Percentiles rank a stretch among this genome's conserved stretches.
Conservation (phyloP, 2,888 invertebrate species). For the Sphaerophoria rueppellii region DNA sequence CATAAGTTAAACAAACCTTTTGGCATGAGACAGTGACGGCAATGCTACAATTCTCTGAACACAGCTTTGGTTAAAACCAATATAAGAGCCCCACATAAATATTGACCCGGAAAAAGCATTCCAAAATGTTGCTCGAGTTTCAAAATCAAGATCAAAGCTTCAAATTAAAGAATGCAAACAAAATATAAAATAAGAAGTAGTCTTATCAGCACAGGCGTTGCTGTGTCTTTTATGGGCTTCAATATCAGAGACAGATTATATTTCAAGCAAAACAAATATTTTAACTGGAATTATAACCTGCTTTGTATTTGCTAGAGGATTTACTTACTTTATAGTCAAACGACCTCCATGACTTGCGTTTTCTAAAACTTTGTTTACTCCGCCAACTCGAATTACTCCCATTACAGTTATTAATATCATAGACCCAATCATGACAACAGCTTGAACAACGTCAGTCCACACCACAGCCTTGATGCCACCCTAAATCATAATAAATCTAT, state of each 20-base stretch:
- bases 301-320: no score
- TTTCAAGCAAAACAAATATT: no score
- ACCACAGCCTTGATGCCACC: slow-evolving; percentile 81
- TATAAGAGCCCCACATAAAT: slow-evolving; percentile 85
- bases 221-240: no score
- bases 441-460: slow-evolving; percentile 82
- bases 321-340: slow-evolving; percentile 76
- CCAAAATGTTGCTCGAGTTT: slow-evolving; percentile 86
- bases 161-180: slow-evolving; percentile 37
- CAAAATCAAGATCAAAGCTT: slow-evolving; percentile 85
- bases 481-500: slow-evolving; percentile 66
- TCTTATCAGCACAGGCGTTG: no score
- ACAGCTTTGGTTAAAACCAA: slow-evolving; percentile 88
- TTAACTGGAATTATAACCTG: no score
- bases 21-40: slow-evolving; percentile 84
- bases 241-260: no score
- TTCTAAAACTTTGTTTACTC: slow-evolving; percentile 76
- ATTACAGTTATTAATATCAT: slow-evolving; percentile 77
- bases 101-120: slow-evolving; percentile 85
- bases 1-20: slow-evolving; percentile 79
- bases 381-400: slow-evolving; percentile 78
- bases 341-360: slow-evolving; percentile 76
- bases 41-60: slow-evolving; percentile 88
- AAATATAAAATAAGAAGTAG: no score
- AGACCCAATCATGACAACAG: slow-evolving; percentile 78